Evolutionary conservation across 2,797 vertebrate genomes (phyloP).

Genomic region (Xyrichtys novacula): DNA sequence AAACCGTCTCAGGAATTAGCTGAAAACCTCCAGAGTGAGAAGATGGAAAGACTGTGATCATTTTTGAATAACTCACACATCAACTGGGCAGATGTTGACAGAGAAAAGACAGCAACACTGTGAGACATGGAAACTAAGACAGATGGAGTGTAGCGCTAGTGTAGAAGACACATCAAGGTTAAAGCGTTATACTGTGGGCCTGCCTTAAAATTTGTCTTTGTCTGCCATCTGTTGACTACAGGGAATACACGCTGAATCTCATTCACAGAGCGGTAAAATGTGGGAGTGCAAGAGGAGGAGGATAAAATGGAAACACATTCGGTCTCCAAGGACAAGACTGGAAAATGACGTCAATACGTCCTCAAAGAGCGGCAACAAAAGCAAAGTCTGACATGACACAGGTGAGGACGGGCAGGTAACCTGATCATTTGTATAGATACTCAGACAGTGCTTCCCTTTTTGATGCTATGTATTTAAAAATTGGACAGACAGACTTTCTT

Average conservation of each 20-base stretch:
- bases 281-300: constrained; percentile 62
- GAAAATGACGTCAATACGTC: constrained; percentile 51
- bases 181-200: constrained; percentile 55
- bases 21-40: constrained; percentile 2
- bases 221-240: constrained; percentile 75
- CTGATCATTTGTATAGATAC: too few species aligned
- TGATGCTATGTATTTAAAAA: background rate
- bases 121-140: background rate
- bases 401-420: background rate
- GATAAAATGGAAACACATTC: constrained; percentile 52
- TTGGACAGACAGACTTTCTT: background rate
- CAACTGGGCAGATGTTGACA: background rate
- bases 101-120: background rate
- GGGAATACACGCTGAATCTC: constrained; percentile 50
- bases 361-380: constrained; percentile 17
- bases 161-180: constrained; percentile 59
- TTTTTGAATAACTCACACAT: background rate
- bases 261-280: constrained; percentile 52
- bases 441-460: too few species aligned
- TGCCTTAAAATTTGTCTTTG: constrained; percentile 40
- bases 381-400: background rate
- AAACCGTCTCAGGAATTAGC: constrained; percentile 3
- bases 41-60: background rate
- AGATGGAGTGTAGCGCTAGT: background rate
- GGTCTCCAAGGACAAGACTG: constrained; percentile 42